Base-by-base conservation (phyloP, 53 echinoderm and acorn worm genomes). In the Holothuria scabra region DNA sequence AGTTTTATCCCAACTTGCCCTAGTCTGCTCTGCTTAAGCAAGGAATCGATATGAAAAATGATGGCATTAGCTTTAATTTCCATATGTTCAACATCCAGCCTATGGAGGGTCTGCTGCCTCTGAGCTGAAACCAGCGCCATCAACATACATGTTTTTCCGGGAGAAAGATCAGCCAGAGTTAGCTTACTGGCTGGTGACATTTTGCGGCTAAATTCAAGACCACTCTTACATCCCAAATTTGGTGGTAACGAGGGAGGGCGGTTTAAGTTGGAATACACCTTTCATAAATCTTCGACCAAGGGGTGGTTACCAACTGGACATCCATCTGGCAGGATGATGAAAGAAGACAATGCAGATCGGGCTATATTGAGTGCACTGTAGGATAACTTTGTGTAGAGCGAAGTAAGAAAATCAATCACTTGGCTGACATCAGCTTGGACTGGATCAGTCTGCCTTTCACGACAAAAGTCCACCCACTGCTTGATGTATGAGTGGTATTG, bases 141-240 rank as follows among this genome's bases (percentile, higher is more conserved):
- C 34, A 68, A 29, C 68, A 68, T 68, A 68, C 68, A 68, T 32
- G 68, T 68, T 32, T 68, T 68, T 18, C n/a, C 11, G n/a, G n/a
- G 44, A 6, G 68, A 12, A 5, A 68, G 28, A 19, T 29, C 34
- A 19, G 5, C 16, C 4, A 33, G 29, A 5, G n/a, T 32, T 20
- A 68, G 34, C 30, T 22, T 29, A 28, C 28, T 26, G n/a, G 68
- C 68, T 19, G 29, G 68, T 5, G 68, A 68, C 19, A 68, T 22
- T 29, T 26, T 68, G 33, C 68, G 34, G 14, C 9, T 6, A 24
- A 68, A 32, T 68, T 32, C 29, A 68, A 33, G 19, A 68, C 68
- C 30, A 68, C 23, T 20, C 28, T 6, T 28, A 30, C 68, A 68
- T 68, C 68, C 68, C 68, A 68, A 29, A 32, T 68, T 68, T 20